Percentiles rank a stretch among this genome's conserved stretches.
These are phyloP conservation scores for Podarcis lilfordi DNA, from an alignment of 2,797 vertebrate species.

Conservation along the genomic window DNA sequence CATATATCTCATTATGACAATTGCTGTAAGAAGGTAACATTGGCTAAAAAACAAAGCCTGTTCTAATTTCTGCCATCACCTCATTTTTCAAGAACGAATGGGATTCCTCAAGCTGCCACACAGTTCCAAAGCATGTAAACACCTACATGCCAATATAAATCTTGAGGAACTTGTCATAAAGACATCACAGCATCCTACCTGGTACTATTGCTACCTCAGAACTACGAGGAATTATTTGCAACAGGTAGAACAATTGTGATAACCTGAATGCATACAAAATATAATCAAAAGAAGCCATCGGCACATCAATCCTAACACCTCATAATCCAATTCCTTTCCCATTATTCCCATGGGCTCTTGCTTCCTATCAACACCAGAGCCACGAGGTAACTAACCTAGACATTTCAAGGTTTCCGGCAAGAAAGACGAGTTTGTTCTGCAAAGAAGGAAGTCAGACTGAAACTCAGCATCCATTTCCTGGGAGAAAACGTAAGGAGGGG, in stretches of 20 bases:
- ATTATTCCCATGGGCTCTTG: neutral
- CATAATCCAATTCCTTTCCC: neutral
- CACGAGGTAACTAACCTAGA: no score
- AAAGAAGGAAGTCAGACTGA: neutral
- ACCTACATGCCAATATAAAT: conserved; percentile 43
- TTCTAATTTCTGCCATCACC: conserved; percentile 51
- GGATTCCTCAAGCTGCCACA: conserved; percentile 45
- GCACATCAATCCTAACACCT: neutral
- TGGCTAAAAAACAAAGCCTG: conserved; percentile 44
- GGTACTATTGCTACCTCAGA: conserved; percentile 19
- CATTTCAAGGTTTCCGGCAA: no score
- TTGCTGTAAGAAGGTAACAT: conserved; percentile 30
- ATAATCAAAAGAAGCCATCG: no score
- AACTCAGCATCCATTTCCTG: neutral
- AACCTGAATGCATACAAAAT: no score
- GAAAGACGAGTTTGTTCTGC: neutral
- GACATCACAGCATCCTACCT: neutral
- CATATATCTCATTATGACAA: conserved; percentile 29
- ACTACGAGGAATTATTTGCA: neutral
- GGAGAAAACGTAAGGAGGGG: neutral
- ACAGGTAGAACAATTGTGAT: no score
- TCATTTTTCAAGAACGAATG: conserved; percentile 51
- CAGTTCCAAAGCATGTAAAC: conserved; percentile 40
- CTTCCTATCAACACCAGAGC: no score
- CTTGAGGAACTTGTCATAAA: conserved; percentile 23